phyloP scores from a whole-genome alignment of 2,888 invertebrate genomes.

The Drosophila barbarae region DNA sequence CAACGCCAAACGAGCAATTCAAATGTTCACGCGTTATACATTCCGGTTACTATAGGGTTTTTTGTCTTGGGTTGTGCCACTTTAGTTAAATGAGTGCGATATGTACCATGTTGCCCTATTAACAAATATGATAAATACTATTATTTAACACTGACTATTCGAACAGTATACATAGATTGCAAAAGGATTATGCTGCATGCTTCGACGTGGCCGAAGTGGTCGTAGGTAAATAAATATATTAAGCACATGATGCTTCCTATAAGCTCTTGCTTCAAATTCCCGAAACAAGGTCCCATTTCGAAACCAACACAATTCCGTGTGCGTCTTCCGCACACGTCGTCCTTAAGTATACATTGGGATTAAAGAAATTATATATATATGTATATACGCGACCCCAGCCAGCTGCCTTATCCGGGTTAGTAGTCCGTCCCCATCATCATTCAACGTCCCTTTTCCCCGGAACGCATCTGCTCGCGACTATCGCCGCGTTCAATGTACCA shows the following conservation, averaged over 20 bases:
- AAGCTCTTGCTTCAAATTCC: slow-evolving; percentile 19
- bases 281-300: slow-evolving; percentile 15
- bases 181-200: slow-evolving; percentile 14
- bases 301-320: slow-evolving; percentile 30
- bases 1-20: not conserved
- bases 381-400: slow-evolving; percentile 9
- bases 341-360: slow-evolving; percentile 31
- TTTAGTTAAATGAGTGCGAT: slow-evolving; percentile 16
- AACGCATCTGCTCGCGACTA: slow-evolving; percentile 73
- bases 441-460: slow-evolving; percentile 48
- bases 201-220: slow-evolving; percentile 20
- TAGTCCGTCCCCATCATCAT: not conserved
- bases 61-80: slow-evolving; percentile 3
- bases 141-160: slow-evolving; percentile 19
- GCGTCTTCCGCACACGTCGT: slow-evolving; percentile 23
- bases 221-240: slow-evolving; percentile 28
- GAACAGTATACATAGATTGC: slow-evolving; percentile 28
- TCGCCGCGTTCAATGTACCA: slow-evolving; percentile 77
- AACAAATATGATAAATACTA: slow-evolving; percentile 28
- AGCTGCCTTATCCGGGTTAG: not conserved
- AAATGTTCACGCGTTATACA: not conserved
- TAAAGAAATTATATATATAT: slow-evolving; percentile 22
- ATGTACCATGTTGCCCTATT: slow-evolving; percentile 15
- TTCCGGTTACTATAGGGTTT: not conserved
- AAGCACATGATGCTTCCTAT: slow-evolving; percentile 18